Base-by-base conservation (phyloP, 64 coral and sea anemone species). In the Actinia equina region DNA sequence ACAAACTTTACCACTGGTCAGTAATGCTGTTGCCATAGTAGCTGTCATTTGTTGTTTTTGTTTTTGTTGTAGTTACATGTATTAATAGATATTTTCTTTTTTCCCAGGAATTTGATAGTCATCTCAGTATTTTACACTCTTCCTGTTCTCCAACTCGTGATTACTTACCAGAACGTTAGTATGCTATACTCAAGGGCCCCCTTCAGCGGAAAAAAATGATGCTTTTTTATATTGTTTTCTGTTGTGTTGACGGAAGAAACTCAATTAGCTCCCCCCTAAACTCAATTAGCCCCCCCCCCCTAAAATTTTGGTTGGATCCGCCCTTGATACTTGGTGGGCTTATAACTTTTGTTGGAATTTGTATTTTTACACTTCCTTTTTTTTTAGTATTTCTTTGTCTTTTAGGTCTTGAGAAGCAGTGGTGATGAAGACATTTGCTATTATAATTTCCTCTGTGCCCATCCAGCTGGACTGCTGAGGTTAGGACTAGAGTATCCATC, bases 361-460 rank as follows among this genome's bases (percentile, higher is more conserved):
- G n/a, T n/a, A n/a, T n/a, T n/a, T n/a, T 65, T 20, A 20, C 4
- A 65, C 62, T 65, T 65, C 1, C n/a, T 8, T 65, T 65, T 65
- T 6, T 22, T 22, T 11, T 52, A 15, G 54, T 52, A 6, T 53
- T 27, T 44, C 58, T 61, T 12, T 64, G 44, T 81, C 85, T 15
- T 77, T 17, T 83, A 99, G 97, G 97, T 99, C 43, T 84, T 99
- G 54, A 99, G 93, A 59, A 17, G 59, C 13, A 99, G 97, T 93
- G 97, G 97, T 9, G 93, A 99, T 82, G 87, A 99, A 77, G 97
- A 99, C 88, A 99, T 99, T 60, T 99, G 97, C 30, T 99, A 99
- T 63, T 99, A 99, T 26, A 99, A 99, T 64, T 99, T 99, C 63
- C 93, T 95, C 84, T 99, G 97, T 91, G 93, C 93, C 20, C 87